Conservation (phyloP, 2,113 vertebrate species). For the Megaceryle maxima region DNA sequence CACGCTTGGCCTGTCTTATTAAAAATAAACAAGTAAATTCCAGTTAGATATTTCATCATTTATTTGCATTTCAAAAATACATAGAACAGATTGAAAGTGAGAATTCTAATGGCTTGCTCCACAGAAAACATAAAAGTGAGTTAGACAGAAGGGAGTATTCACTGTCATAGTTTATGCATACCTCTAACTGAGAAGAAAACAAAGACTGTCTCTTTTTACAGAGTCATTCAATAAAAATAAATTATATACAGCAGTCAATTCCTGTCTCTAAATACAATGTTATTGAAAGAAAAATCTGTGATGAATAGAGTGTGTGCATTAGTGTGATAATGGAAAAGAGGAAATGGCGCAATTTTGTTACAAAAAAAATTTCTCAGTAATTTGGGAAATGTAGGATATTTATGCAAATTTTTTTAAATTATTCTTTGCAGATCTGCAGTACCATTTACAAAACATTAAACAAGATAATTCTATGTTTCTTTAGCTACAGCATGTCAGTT, state of each 20-base stretch:
- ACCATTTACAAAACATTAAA: conserved; percentile 14
- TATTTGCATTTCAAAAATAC: neutral
- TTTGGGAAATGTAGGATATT: conserved; percentile 9
- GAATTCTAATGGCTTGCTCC: neutral
- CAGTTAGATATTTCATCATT: neutral
- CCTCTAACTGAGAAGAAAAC: neutral
- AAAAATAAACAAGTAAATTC: neutral
- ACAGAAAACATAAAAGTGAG: neutral
- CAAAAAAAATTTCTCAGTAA: neutral
- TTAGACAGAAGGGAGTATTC: neutral
- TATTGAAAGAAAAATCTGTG: neutral
- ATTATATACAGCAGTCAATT: neutral
- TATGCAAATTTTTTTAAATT: neutral
- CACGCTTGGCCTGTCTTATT: neutral
- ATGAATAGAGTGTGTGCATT: neutral
- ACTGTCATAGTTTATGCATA: neutral
- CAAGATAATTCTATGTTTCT: conserved; percentile 41
- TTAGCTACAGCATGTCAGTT: neutral
- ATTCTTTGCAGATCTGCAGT: neutral
- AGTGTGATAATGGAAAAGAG: neutral
- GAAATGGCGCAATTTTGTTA: neutral
- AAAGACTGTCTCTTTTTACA: neutral
- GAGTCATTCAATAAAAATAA: neutral
- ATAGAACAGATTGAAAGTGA: neutral
- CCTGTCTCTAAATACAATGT: neutral